Evolutionary conservation across 1,140 invertebrate species (phyloP).

Genomic region (Ips typographus): DNA sequence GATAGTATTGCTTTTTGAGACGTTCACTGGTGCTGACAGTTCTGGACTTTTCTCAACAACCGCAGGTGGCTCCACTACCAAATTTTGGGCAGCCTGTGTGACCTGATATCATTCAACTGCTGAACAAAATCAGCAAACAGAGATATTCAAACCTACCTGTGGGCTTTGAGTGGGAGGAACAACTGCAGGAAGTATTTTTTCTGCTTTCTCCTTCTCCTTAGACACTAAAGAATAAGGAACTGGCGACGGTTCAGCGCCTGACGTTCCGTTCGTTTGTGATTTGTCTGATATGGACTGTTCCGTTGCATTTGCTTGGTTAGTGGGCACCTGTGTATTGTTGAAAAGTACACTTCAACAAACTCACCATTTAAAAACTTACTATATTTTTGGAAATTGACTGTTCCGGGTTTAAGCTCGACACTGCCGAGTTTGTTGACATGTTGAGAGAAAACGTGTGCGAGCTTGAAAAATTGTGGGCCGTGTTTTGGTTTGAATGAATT

Average conservation of each 20-base stretch:
- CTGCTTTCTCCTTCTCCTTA: neutral
- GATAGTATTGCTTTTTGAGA: neutral
- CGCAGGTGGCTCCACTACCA: neutral
- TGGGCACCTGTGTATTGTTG: neutral
- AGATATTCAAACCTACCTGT: neutral
- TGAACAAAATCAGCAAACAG: neutral
- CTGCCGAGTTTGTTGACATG: slow-evolving; percentile 1
- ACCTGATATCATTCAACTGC: neutral
- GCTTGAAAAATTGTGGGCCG: slow-evolving; percentile 14
- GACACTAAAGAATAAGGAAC: slow-evolving; percentile 2
- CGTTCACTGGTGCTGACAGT: neutral
- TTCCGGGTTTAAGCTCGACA: neutral
- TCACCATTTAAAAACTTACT: slow-evolving; percentile 25
- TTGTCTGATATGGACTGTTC: slow-evolving; percentile 24
- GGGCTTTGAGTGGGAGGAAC: neutral
- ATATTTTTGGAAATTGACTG: slow-evolving; percentile 33
- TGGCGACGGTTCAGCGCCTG: slow-evolving; percentile 28
- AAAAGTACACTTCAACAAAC: neutral
- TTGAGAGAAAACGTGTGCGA: slow-evolving; percentile 12
- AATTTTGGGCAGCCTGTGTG: neutral
- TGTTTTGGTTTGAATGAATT: slow-evolving; percentile 13
- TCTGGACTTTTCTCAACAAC: neutral
- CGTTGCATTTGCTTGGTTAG: slow-evolving; percentile 11
- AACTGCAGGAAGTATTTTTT: neutral
- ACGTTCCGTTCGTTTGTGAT: slow-evolving; percentile 43